phyloP scores from a whole-genome alignment of 1,140 invertebrate genomes.

The Hyposmocoma kahamanoa region DNA sequence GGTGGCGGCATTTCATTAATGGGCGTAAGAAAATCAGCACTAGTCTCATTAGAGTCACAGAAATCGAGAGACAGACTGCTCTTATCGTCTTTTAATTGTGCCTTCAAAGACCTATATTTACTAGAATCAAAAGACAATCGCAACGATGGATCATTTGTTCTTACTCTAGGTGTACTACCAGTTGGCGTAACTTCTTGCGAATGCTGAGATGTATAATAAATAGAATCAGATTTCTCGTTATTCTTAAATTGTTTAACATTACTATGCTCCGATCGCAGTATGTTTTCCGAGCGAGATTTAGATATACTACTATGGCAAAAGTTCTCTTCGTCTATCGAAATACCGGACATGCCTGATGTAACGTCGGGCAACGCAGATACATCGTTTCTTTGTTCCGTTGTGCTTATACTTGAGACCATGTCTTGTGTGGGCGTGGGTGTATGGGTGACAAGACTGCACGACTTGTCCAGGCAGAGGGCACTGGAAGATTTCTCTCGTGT shows the following conservation, averaged over 20 bases:
- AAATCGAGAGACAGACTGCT: constrained; percentile 66
- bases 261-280: constrained; percentile 62
- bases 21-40: constrained; percentile 69
- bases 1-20: constrained; percentile 71
- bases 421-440: constrained; percentile 70
- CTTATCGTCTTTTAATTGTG: constrained; percentile 47
- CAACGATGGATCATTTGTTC: constrained; percentile 54
- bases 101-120: constrained; percentile 52
- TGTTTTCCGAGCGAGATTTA: constrained; percentile 68
- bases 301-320: constrained; percentile 63
- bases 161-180: constrained; percentile 41
- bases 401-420: constrained; percentile 72
- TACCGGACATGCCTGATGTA: constrained; percentile 65
- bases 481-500: constrained; percentile 65
- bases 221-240: constrained; percentile 63
- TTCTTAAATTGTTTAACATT: constrained; percentile 46
- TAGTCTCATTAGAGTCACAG: constrained; percentile 70
- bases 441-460: constrained; percentile 61
- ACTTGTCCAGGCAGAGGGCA: constrained; percentile 65
- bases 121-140: constrained; percentile 59
- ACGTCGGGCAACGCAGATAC: constrained; percentile 61
- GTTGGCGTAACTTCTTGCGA: constrained; percentile 59
- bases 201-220: constrained; percentile 68
- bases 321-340: constrained; percentile 69
- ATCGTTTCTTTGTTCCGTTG: constrained; percentile 65